phyloP scores from a whole-genome alignment of 2,113 vertebrate genomes.

The Rana temporaria region DNA sequence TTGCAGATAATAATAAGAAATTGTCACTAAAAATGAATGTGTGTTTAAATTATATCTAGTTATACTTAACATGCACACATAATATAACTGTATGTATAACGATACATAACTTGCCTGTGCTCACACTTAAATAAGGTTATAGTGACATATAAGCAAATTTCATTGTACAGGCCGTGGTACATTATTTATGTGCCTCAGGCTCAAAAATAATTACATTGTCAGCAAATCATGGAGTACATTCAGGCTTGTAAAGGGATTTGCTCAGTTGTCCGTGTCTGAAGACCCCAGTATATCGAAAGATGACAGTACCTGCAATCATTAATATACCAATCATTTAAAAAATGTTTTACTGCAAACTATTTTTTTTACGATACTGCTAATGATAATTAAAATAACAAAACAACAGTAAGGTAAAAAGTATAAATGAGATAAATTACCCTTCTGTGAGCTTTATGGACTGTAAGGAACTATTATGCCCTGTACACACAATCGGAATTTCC shows the following conservation, averaged over 20 bases:
- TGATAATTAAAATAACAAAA: neutral
- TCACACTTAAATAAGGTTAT: neutral
- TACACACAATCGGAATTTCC: too few relatives aligned
- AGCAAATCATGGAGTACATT: constrained; percentile 1
- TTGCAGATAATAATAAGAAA: neutral
- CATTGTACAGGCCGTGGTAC: constrained; percentile 3
- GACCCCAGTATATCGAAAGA: neutral
- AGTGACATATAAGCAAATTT: constrained; percentile 8
- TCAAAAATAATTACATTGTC: constrained; percentile 30
- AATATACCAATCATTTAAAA: neutral
- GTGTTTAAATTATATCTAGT: neutral
- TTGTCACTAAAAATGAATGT: neutral
- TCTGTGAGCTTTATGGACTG: too few relatives aligned
- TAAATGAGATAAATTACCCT: too few relatives aligned
- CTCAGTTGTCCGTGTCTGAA: neutral
- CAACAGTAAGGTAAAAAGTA: too few relatives aligned
- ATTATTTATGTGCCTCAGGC: constrained; percentile 31
- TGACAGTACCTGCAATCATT: neutral
- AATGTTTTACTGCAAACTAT: neutral
- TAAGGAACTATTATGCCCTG: too few relatives aligned
- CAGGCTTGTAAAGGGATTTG: constrained; percentile 17
- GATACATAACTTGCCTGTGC: neutral
- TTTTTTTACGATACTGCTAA: neutral
- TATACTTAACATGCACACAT: neutral
- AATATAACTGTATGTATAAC: neutral